Evolutionary conservation across 2,888 invertebrate species (phyloP), one percentile per base, ranked within the genome.

Genomic region (Stenodera caucasica): DNA sequence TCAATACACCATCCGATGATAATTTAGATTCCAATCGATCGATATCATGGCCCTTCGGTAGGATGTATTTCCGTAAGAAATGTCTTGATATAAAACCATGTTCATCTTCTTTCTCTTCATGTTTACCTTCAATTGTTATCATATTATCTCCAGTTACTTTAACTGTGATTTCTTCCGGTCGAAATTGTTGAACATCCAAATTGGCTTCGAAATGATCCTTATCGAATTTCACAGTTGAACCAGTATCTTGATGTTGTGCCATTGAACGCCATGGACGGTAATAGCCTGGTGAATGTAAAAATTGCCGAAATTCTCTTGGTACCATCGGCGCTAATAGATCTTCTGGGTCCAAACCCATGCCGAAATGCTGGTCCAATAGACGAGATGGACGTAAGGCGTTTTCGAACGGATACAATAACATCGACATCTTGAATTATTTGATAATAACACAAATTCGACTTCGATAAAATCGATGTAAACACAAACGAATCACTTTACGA

Each of bases 121-220:
- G 92, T 75, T 88, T 91, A 0, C 90, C 92, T 77, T 92, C 90
- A n/a, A 91, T 83, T 53, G 88, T 84, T 23, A 93, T 84, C 57
- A 83, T 84, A 64, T 88, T 75, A 51, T 78, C 86, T 6, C 90
- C 91, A 0, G 88, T 83, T 76, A 67, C 83, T 78, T 91, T 92
- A 18, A 93, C 92, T 9, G 85, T 83, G 29, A 94, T 87, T 78
- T 93, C 92, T 15, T 88, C 86, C 0, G 92, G 92, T 14, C 84
- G 81, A 73, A 91, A 93, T 70, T 91, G 90, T 72, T 89, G 86
- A 0, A 92, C 90, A 74, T 92, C 91, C 70, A 92, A 80, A 70
- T 84, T 86, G 8, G 89, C 88, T 74, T 88, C 87, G 65, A 88
- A 89, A 60, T 87, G 87, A 70, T 89, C 86, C 15, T 86, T 85